Percentiles rank a stretch among this genome's conserved stretches.
Evolutionary conservation across 2,797 vertebrate genomes (phyloP).

Genomic region (Ptychobarbus kaznakovi): DNA sequence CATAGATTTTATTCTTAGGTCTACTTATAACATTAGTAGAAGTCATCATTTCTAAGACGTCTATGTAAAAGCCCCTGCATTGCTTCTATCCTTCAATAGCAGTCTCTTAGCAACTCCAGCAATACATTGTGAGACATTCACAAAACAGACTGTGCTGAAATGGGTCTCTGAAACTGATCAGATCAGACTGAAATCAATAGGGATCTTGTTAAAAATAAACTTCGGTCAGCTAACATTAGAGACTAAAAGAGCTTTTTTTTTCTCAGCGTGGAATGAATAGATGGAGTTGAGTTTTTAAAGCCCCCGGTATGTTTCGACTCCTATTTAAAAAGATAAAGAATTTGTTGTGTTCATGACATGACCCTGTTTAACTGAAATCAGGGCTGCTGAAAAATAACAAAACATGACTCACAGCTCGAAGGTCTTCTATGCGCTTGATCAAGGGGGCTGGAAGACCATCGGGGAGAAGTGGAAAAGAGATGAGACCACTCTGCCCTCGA

Average conservation of each 20-base stretch:
- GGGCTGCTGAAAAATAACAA: background rate
- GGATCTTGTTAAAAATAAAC: constrained; percentile 17
- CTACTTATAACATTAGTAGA: background rate
- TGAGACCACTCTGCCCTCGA: constrained; percentile 78
- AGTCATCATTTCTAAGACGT: background rate
- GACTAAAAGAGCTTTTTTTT: background rate
- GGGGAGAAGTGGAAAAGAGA: constrained; percentile 87
- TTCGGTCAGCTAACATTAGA: background rate
- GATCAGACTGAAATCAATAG: constrained; percentile 7
- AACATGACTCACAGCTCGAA: constrained; percentile 83
- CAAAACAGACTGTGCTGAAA: background rate
- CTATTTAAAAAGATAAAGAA: background rate
- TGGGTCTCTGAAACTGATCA: background rate
- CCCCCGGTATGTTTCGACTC: too few species aligned
- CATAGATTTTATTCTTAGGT: background rate
- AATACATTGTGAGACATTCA: background rate
- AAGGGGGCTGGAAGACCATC: constrained; percentile 89
- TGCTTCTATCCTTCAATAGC: background rate
- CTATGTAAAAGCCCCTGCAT: background rate
- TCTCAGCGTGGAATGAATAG: too few species aligned
- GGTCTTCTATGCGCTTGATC: constrained; percentile 93
- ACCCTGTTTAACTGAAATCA: background rate
- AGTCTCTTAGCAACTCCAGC: background rate
- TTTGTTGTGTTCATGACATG: background rate
- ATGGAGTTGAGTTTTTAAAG: background rate